Evolutionary conservation across 2,888 invertebrate genomes (phyloP).

Genomic region (Lasius fuliginosus): DNA sequence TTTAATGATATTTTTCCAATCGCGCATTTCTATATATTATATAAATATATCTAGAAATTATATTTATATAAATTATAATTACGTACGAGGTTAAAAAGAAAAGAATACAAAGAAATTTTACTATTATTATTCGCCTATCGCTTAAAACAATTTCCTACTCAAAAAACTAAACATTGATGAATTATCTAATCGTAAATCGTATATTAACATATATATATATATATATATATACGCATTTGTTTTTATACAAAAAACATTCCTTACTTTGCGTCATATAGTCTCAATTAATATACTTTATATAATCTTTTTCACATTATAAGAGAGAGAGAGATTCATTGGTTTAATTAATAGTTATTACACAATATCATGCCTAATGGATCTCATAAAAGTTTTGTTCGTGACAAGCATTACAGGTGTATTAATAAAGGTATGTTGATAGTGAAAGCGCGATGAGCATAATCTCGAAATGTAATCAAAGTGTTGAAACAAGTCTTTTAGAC

Average conservation of each 20-base stretch:
- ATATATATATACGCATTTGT: not conserved
- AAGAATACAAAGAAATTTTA: too few relatives aligned
- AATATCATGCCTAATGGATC: not conserved
- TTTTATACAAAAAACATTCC: not conserved
- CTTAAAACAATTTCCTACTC: not conserved
- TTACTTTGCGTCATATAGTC: not conserved
- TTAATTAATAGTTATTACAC: not conserved
- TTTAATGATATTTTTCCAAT: too few relatives aligned
- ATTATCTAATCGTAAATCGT: not conserved
- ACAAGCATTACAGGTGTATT: constrained; percentile 2
- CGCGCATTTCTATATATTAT: too few relatives aligned
- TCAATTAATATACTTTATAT: not conserved
- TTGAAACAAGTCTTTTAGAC: constrained; percentile 1
- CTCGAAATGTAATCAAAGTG: not conserved
- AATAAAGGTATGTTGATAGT: not conserved
- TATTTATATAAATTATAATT: too few relatives aligned
- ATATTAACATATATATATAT: not conserved
- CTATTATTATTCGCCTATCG: not conserved
- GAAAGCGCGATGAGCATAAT: not conserved
- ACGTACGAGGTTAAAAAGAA: too few relatives aligned
- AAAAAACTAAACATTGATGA: not conserved
- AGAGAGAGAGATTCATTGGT: constrained; percentile 5
- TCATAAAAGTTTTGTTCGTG: not conserved
- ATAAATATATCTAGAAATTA: too few relatives aligned
- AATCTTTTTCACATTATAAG: not conserved